Percentiles rank a stretch among this genome's conserved stretches.
Evolutionary conservation across 2,797 vertebrate species (phyloP).

Genomic region (Loris lydekkerianus): DNA sequence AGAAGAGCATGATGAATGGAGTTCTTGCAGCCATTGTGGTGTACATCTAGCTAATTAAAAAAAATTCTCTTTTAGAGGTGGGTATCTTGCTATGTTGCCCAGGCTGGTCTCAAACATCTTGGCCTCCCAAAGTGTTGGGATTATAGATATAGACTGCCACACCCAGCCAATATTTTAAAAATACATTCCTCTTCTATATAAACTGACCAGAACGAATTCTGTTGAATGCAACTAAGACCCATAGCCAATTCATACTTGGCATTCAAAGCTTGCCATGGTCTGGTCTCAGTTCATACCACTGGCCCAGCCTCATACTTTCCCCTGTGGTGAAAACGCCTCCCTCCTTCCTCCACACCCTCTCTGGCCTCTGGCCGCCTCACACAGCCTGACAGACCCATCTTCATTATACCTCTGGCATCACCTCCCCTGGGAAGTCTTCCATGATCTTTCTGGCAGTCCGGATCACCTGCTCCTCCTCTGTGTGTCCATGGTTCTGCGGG

Average conservation of each 20-base stretch:
- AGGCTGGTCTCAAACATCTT: not conserved
- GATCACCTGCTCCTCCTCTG: not conserved
- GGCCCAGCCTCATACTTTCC: not conserved
- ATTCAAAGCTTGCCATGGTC: not conserved
- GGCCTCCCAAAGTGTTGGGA: not conserved
- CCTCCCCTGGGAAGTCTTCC: not conserved
- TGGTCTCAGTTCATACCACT: not conserved
- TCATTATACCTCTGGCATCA: not conserved
- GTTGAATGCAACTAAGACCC: not conserved
- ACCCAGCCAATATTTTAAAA: not conserved
- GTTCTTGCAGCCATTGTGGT: not conserved
- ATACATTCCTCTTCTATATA: not conserved
- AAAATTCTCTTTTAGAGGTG: not conserved
- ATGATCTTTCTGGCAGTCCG: not conserved
- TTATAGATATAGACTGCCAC: not conserved
- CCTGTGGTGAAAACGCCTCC: not conserved
- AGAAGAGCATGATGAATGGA: not conserved
- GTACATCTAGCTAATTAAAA: not conserved
- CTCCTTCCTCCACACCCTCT: not conserved
- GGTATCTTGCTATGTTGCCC: not conserved
- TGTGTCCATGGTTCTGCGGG: not conserved
- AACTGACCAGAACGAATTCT: not conserved
- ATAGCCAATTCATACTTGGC: not conserved
- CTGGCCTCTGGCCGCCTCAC: not conserved
- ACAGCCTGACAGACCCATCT: not conserved